Evolutionary conservation across 2,113 vertebrate genomes (phyloP).

Genomic region (Cinclus mexicanus): DNA sequence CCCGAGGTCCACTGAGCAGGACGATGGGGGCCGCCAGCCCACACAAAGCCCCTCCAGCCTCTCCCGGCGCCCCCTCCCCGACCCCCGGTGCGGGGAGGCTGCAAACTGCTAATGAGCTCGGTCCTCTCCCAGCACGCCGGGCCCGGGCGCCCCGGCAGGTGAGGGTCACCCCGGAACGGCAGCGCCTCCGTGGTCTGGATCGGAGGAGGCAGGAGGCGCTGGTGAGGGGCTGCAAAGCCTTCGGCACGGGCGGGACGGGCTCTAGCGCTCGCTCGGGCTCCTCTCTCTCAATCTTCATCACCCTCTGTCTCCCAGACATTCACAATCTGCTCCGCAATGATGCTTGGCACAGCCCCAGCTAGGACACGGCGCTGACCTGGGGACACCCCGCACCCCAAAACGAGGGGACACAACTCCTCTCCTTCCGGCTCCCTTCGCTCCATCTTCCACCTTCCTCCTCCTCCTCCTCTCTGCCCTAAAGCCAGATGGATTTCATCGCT

Average conservation of each 20-base stretch:
- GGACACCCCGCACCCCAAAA: neutral
- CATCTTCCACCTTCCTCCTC: neutral
- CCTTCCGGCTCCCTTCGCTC: neutral
- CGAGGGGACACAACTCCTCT: neutral
- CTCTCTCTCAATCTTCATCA: neutral
- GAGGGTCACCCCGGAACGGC: neutral
- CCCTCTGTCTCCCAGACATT: rapidly evolving
- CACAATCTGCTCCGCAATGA: rapidly evolving
- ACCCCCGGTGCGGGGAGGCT: neutral
- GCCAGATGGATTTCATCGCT: neutral
- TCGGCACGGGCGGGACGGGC: neutral
- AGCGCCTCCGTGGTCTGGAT: neutral
- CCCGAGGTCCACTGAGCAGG: rapidly evolving
- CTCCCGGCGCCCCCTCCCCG: neutral
- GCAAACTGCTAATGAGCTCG: constrained; percentile 7
- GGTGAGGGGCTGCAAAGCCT: neutral
- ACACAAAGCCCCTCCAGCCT: neutral
- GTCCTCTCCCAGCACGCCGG: neutral
- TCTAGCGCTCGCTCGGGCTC: neutral
- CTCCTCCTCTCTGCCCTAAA: constrained; percentile 29
- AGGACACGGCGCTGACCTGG: neutral
- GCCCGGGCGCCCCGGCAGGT: neutral
- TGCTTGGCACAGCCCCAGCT: neutral
- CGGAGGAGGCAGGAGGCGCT: neutral
- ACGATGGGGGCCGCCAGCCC: neutral